Conservation (phyloP, 2,888 invertebrate genomes). For the Ceramica pisi region DNA sequence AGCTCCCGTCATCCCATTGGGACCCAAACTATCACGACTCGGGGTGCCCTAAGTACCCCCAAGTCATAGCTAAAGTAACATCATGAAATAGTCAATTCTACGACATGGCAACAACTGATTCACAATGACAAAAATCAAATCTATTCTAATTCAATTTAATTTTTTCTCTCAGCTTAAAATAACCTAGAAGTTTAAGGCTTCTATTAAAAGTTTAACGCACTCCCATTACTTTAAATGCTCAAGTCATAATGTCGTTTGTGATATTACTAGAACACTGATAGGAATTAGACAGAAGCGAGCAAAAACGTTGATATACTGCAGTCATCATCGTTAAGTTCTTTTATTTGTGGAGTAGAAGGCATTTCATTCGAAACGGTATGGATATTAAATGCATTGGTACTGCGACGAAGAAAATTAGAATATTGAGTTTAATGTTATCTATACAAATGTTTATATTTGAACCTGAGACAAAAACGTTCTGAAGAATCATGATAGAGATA, state of each 20-base stretch:
- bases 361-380: constrained; percentile 33
- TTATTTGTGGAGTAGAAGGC: constrained; percentile 41
- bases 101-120: no score
- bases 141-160: not conserved
- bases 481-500: no score
- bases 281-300: constrained; percentile 44
- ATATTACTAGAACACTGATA: constrained; percentile 46
- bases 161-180: not conserved
- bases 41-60: no score
- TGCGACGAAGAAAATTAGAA: not conserved
- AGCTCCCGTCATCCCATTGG: no score
- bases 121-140: not conserved
- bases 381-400: constrained; percentile 36
- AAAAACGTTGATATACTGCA: constrained; percentile 52
- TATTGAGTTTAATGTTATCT: not conserved
- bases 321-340: constrained; percentile 53
- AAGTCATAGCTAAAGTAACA: no score
- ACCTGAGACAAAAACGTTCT: not conserved
- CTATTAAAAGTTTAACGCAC: constrained; percentile 9
- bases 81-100: no score
- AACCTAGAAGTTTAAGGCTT: not conserved
- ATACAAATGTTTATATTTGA: not conserved
- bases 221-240: constrained; percentile 15
- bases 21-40: no score
- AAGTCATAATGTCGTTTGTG: constrained; percentile 38